Base-by-base conservation (phyloP, 2,113 vertebrate genomes). In the Stigmatopora nigra region DNA sequence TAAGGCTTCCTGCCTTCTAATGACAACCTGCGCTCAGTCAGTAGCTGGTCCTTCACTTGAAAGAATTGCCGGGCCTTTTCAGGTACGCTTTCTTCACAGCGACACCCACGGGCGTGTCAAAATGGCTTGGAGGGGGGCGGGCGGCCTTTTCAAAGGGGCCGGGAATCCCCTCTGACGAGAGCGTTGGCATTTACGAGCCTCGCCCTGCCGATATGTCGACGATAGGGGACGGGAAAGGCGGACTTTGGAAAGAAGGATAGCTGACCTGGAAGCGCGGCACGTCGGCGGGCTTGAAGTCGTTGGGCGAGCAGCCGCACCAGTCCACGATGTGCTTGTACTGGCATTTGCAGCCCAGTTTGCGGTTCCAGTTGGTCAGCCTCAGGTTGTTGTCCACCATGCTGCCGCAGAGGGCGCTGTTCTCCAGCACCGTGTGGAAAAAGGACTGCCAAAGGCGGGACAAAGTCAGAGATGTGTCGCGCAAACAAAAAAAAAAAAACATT, bases 241-340 rank as follows among this genome's bases (percentile, higher is more conserved):
- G 25, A 2, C 25, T 31, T 31, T 31, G 25, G 25, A 31, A 31
- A 31, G 2, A 5, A 5, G 16, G 51, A 11, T 20, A 3, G 25
- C 25, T 67, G 71, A 98, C 97, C 95, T 98, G 95, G 90, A 99
- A 95, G 3, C 97, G 92, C 4, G 94, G 95, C 85, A 99, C 92
- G 52, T 98, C 97, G 0, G 92, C 82, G 0, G 94, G 92, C 76
- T 96, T 97, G 92, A 85, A 90, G 85, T 96, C 93, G 6, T 95
- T 96, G 16, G 94, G 94, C 0, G 94, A 96, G 67, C 94, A 96
- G 85, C 94, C 94, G 14, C 94, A 96, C 94, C 94, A 96, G 91
- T 96, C 94, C 61, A 96, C 94, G 1, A 96, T 95, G 87, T 96
- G 93, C 81, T 96, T 96, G 84, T 96, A 96, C 82, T 96, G 94